These are phyloP conservation scores for Prietella phreatophila DNA, from an alignment of 2,113 vertebrate genomes.

Conservation along the genomic window DNA sequence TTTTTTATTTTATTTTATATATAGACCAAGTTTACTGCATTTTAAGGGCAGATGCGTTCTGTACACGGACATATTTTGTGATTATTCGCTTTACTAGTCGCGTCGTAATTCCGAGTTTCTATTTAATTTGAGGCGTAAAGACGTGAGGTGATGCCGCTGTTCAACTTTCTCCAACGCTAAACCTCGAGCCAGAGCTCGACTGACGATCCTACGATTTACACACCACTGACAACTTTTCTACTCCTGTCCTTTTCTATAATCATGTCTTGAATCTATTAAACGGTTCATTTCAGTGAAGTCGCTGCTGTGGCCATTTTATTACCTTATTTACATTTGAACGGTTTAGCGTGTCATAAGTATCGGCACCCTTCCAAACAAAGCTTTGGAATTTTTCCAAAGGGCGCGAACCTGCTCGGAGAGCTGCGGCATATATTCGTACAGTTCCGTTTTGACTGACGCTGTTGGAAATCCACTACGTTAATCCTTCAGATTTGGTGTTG, in stretches of 20 bases:
- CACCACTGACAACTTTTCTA: not conserved
- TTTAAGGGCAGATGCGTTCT: not conserved
- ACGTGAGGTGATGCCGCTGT: no score
- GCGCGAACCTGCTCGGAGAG: no score
- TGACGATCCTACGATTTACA: no score
- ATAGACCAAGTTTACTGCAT: not conserved
- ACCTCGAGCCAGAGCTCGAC: not conserved
- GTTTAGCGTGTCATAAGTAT: not conserved
- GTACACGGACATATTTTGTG: not conserved
- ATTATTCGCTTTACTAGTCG: not conserved
- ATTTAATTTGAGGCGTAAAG: not conserved
- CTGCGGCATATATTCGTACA: no score
- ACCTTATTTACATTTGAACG: not conserved
- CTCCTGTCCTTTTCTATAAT: constrained; percentile 15
- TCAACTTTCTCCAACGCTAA: not conserved
- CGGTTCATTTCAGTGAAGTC: not conserved
- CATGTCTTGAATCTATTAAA: constrained; percentile 19
- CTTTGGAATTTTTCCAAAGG: not conserved
- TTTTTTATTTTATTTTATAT: not conserved
- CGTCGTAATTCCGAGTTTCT: not conserved
- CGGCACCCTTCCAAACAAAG: not conserved
- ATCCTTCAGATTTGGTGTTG: no score
- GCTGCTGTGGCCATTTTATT: not conserved
- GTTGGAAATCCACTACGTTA: no score
- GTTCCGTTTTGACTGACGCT: no score